phyloP scores from a whole-genome alignment of 1,140 invertebrate species.

The Temnothorax longispinosus region DNA sequence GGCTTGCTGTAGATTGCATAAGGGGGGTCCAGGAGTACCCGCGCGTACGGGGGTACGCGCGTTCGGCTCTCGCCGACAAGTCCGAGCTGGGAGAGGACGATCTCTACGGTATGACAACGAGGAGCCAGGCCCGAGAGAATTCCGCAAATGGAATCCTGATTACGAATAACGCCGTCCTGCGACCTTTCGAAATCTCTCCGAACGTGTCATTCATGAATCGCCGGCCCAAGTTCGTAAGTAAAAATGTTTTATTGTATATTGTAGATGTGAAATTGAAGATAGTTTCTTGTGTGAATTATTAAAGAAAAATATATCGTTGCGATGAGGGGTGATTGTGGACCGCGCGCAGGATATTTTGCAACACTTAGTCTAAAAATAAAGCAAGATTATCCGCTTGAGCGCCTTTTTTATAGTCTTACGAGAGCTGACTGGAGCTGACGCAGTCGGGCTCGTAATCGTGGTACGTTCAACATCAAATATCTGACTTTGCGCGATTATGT shows the following conservation, averaged over 20 bases:
- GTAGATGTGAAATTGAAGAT: background rate
- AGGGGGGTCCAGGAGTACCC: slow-evolving; percentile 77
- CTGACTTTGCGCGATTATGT: slow-evolving; percentile 44
- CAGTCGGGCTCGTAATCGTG: slow-evolving; percentile 7
- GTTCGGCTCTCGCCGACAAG: slow-evolving; percentile 55
- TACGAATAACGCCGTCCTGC: slow-evolving; percentile 37
- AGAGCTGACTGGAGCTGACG: slow-evolving; percentile 30
- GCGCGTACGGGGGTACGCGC: slow-evolving; percentile 60
- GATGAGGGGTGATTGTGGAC: background rate
- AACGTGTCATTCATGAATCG: background rate
- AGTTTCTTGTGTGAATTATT: background rate
- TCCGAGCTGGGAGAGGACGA: slow-evolving; percentile 60
- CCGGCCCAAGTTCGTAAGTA: slow-evolving; percentile 16
- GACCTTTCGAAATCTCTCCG: slow-evolving; percentile 52
- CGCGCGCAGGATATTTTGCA: background rate
- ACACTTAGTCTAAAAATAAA: background rate
- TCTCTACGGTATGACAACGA: slow-evolving; percentile 68
- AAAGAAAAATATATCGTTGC: background rate
- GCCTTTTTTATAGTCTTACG: slow-evolving; percentile 1
- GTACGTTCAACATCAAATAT: background rate
- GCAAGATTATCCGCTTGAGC: background rate
- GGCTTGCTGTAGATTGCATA: slow-evolving; percentile 84
- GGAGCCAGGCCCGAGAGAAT: slow-evolving; percentile 64
- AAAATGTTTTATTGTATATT: slow-evolving; percentile 1
- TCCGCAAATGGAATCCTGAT: slow-evolving; percentile 74